Conservation (phyloP, 2,797 vertebrate genomes). For the Oreortyx pictus region DNA sequence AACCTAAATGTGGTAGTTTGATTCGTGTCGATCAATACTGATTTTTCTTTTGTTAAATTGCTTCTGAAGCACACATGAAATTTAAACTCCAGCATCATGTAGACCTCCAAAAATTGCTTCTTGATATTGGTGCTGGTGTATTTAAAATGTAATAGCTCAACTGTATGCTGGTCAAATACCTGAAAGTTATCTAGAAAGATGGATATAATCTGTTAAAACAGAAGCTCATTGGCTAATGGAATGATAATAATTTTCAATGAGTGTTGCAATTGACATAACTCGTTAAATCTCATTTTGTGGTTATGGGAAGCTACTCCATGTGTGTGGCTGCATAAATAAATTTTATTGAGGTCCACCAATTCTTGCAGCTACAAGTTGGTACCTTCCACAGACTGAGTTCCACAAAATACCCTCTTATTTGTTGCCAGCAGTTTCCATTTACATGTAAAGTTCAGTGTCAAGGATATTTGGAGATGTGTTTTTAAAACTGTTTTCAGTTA, state of each 20-base stretch:
- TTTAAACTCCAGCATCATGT: neutral
- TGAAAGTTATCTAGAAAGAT: neutral
- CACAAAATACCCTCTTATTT: neutral
- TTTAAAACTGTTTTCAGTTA: slow-evolving; percentile 4
- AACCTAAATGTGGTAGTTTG: neutral
- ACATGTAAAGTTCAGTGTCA: neutral
- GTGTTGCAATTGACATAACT: neutral
- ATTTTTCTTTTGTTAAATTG: neutral
- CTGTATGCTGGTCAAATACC: neutral
- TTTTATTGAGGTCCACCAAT: slow-evolving; percentile 20
- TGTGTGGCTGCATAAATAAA: slow-evolving; percentile 33
- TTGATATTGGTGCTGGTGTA: neutral
- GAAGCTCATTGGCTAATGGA: slow-evolving; percentile 19
- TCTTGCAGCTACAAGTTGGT: neutral
- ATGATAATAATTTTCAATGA: neutral
- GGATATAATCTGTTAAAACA: neutral
- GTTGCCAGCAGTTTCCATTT: slow-evolving; percentile 3
- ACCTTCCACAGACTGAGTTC: neutral
- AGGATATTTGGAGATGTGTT: neutral
- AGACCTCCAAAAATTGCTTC: neutral
- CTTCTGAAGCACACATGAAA: neutral
- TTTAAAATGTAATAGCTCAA: neutral
- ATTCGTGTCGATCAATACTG: neutral
- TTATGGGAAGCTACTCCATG: neutral
- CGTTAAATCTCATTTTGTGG: slow-evolving; percentile 15